Conservation (phyloP, 2,888 invertebrate species). For the Schrankia costaestrigalis region DNA sequence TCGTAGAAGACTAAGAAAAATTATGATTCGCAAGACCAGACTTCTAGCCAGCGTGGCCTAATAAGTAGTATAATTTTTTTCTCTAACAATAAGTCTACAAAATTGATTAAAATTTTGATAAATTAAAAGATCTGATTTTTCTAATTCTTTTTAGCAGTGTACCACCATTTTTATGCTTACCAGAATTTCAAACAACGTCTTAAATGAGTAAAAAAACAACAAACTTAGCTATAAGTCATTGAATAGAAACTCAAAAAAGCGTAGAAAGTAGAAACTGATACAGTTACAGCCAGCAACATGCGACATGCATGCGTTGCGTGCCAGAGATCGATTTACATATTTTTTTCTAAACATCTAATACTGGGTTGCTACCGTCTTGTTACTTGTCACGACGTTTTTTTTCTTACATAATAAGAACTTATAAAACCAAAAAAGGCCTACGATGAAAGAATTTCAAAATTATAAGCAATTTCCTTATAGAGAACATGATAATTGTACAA, state of each 20-base stretch:
- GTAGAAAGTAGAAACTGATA: constrained; percentile 19
- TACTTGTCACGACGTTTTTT: constrained; percentile 46
- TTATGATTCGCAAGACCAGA: too few species aligned
- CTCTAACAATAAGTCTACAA: too few species aligned
- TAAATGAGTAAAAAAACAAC: too few species aligned
- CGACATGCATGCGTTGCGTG: constrained; percentile 61
- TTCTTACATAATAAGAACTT: constrained; percentile 45
- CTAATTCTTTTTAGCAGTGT: too few species aligned
- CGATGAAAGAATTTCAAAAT: constrained; percentile 46
- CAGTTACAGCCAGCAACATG: constrained; percentile 21
- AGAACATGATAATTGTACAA: constrained; percentile 34
- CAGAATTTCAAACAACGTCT: too few species aligned
- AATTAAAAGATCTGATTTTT: too few species aligned
- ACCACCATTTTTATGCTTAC: too few species aligned
- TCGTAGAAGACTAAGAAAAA: too few species aligned
- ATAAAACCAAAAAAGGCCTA: constrained; percentile 38
- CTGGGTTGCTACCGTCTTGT: constrained; percentile 66
- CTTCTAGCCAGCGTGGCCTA: too few species aligned
- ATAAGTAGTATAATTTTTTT: too few species aligned
- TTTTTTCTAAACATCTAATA: constrained; percentile 56
- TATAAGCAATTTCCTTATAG: constrained; percentile 39
- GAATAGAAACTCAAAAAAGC: constrained; percentile 19
- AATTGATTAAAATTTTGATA: too few species aligned
- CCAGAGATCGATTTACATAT: constrained; percentile 64
- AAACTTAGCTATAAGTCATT: too few species aligned